A percentile compares a stretch with the other conserved stretches of the same genome.
Evolutionary conservation across 2,888 invertebrate genomes (phyloP).

Genomic region (Thumatha senex): DNA sequence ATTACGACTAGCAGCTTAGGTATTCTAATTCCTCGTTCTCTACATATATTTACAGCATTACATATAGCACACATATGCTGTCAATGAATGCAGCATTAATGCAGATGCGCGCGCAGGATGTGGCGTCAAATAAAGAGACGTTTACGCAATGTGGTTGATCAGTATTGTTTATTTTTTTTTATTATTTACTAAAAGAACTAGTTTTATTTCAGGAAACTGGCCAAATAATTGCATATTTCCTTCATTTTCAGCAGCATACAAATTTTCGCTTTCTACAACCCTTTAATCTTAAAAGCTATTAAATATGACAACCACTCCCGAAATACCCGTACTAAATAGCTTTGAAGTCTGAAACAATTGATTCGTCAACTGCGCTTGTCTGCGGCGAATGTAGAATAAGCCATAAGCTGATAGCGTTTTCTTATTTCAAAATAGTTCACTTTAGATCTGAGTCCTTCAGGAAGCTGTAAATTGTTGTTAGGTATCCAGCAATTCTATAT

Average conservation of each 20-base stretch:
- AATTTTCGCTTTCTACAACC: too few relatives aligned
- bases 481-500: too few relatives aligned
- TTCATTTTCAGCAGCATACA: too few relatives aligned
- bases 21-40: background rate
- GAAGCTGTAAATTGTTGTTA: too few relatives aligned
- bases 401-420: conserved; percentile 14
- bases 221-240: too few relatives aligned
- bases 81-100: conserved; percentile 6
- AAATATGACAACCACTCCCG: conserved; percentile 34
- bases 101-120: conserved; percentile 9
- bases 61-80: background rate
- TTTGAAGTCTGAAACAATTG: conserved; percentile 67
- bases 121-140: conserved; percentile 13
- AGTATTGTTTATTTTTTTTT: background rate
- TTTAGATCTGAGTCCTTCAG: too few relatives aligned
- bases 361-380: conserved; percentile 56
- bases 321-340: too few relatives aligned
- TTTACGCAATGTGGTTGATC: conserved; percentile 32
- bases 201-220: background rate
- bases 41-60: conserved; percentile 13
- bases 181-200: background rate
- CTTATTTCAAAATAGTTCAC: background rate
- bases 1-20: background rate
- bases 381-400: conserved; percentile 30
- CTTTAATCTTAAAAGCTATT: conserved; percentile 26